Evolutionary conservation across 2,113 vertebrate genomes (phyloP).

Genomic region (Pogona vitticeps): DNA sequence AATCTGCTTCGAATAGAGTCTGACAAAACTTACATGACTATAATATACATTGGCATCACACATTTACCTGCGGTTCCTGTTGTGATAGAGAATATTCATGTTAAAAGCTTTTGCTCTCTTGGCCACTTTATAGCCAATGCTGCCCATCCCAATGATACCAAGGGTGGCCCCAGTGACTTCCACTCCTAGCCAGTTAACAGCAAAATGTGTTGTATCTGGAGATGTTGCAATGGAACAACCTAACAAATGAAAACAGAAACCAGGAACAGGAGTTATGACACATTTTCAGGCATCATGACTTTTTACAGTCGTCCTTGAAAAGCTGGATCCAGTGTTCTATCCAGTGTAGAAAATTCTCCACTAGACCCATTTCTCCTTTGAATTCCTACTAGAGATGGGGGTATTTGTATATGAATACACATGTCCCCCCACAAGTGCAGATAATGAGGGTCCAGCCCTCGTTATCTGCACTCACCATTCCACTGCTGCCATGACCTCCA

Average conservation of each 20-base stretch:
- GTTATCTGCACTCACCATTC: no score
- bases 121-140: conserved; percentile 74
- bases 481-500: no score
- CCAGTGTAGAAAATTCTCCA: neutral
- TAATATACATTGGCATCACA: neutral
- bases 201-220: conserved; percentile 53
- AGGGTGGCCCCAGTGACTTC: conserved; percentile 69
- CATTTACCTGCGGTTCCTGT: conserved; percentile 72
- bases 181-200: conserved; percentile 68
- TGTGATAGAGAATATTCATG: conserved; percentile 79
- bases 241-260: conserved; percentile 17
- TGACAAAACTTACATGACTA: neutral
- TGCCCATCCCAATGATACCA: conserved; percentile 78
- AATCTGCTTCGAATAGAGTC: neutral
- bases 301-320: neutral
- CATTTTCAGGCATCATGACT: neutral
- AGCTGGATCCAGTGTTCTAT: neutral
- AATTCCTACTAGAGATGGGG: no score
- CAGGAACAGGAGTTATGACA: neutral
- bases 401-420: no score
- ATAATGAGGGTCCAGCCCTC: no score
- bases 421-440: no score
- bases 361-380: neutral
- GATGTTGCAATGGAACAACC: conserved; percentile 60
- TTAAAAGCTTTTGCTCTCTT: conserved; percentile 74